These are phyloP conservation scores for Trachelus troglodyta DNA, from an alignment of 2,888 invertebrate genomes.

Conservation along the genomic window DNA sequence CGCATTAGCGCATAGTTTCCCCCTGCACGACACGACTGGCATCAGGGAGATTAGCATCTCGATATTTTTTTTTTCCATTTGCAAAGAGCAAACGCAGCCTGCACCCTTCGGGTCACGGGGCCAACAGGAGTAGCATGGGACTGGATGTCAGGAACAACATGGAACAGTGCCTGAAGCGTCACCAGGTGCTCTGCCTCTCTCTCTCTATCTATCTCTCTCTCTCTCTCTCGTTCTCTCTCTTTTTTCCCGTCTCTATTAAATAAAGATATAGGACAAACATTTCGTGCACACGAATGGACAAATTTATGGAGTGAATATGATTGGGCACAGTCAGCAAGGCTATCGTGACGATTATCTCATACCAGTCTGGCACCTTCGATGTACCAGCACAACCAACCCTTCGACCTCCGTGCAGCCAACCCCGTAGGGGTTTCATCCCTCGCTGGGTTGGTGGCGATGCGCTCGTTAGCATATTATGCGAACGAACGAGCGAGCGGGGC, in stretches of 20 bases:
- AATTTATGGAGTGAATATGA: too few relatives aligned
- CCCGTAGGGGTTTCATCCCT: slow-evolving; percentile 30
- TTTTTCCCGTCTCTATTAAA: slow-evolving; percentile 10
- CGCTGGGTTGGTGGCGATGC: slow-evolving; percentile 39
- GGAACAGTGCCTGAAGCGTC: slow-evolving; percentile 4
- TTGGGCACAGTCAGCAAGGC: too few relatives aligned
- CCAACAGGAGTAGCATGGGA: too few relatives aligned
- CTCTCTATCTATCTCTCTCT: slow-evolving; percentile 12
- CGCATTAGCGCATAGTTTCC: slow-evolving; percentile 60
- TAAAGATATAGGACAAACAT: too few relatives aligned
- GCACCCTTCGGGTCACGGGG: slow-evolving; percentile 1
- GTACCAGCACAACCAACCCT: neutral
- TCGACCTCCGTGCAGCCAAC: neutral
- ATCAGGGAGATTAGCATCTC: slow-evolving; percentile 61
- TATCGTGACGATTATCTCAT: too few relatives aligned
- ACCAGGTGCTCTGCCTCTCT: slow-evolving; percentile 26
- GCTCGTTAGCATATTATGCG: slow-evolving; percentile 62
- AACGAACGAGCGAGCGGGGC: slow-evolving; percentile 30
- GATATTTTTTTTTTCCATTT: slow-evolving; percentile 36
- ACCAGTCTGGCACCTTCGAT: too few relatives aligned
- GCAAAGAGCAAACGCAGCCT: slow-evolving; percentile 7
- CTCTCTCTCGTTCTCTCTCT: slow-evolving; percentile 8
- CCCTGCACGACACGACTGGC: slow-evolving; percentile 31
- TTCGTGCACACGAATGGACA: too few relatives aligned
- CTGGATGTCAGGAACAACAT: too few relatives aligned